Percentiles rank a stretch among this genome's conserved stretches.
Evolutionary conservation across 2,888 invertebrate genomes (phyloP).

Genomic region (Cryptocephalus moraei): DNA sequence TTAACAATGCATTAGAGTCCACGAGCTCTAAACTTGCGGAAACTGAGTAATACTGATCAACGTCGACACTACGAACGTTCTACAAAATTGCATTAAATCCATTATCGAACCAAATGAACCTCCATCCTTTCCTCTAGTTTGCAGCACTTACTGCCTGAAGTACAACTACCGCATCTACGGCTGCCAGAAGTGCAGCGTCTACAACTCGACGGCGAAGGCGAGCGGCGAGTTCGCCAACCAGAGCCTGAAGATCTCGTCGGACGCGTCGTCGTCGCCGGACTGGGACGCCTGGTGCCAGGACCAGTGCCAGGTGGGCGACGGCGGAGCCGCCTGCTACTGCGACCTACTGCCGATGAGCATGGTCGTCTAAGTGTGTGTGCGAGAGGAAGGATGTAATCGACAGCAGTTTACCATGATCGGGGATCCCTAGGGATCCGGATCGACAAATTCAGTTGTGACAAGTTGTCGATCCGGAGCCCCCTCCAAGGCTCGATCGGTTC

Average conservation of each 20-base stretch:
- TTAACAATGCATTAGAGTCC: no score
- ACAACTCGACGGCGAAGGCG: constrained; percentile 16
- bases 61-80: no score
- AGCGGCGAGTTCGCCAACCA: constrained; percentile 2
- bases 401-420: no score
- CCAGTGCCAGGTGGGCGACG: constrained; percentile 57
- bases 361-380: neutral
- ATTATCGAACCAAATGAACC: no score
- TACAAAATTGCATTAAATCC: no score
- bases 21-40: no score
- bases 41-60: no score
- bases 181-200: constrained; percentile 41
- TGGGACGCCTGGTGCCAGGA: constrained; percentile 57
- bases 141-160: constrained; percentile 41
- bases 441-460: no score
- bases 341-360: constrained; percentile 51
- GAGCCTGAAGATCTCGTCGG: neutral
- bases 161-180: constrained; percentile 32
- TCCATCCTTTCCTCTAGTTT: constrained; percentile 32
- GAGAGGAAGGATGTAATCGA: no score
- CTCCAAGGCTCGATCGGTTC: no score
- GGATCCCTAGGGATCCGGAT: no score
- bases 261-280: constrained; percentile 27
- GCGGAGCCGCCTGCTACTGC: constrained; percentile 68
- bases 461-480: no score